A percentile compares a stretch with the other conserved stretches of the same genome.
phyloP scores from a whole-genome alignment of 2,888 invertebrate genomes.

The Lasioglossum calceatum region DNA sequence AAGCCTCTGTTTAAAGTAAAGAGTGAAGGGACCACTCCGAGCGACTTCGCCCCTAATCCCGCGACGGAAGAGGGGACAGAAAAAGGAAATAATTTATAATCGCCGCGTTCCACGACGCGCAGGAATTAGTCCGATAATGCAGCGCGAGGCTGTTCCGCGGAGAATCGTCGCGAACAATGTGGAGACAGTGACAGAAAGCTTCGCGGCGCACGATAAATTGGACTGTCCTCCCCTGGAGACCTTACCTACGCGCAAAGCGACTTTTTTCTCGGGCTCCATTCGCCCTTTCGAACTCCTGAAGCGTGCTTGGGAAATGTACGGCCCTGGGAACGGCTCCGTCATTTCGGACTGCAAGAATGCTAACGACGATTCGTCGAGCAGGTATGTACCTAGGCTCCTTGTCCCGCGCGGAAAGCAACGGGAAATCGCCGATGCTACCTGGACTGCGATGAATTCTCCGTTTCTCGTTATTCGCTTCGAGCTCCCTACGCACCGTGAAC shows the following conservation, averaged over 20 bases:
- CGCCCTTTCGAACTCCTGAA: slow-evolving; percentile 33
- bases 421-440: slow-evolving; percentile 34
- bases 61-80: not conserved
- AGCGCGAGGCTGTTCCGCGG: slow-evolving; percentile 22
- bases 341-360: slow-evolving; percentile 29
- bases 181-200: slow-evolving; percentile 55
- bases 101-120: not conserved
- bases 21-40: not conserved
- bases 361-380: slow-evolving; percentile 41
- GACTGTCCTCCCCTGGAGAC: slow-evolving; percentile 67
- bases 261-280: slow-evolving; percentile 32
- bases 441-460: slow-evolving; percentile 6
- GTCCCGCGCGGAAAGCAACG: slow-evolving; percentile 39
- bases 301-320: slow-evolving; percentile 71
- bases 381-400: slow-evolving; percentile 11
- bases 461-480: slow-evolving; percentile 13
- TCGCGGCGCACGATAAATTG: slow-evolving; percentile 69
- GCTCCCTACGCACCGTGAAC: not conserved
- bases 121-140: slow-evolving; percentile 36
- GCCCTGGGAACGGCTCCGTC: slow-evolving; percentile 67
- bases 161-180: slow-evolving; percentile 48
- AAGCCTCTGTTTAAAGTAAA: not conserved
- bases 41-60: not conserved
- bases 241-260: slow-evolving; percentile 52
- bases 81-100: slow-evolving; percentile 4